Conservation (phyloP, 2,888 invertebrate species). For the Eudemis profundana region DNA sequence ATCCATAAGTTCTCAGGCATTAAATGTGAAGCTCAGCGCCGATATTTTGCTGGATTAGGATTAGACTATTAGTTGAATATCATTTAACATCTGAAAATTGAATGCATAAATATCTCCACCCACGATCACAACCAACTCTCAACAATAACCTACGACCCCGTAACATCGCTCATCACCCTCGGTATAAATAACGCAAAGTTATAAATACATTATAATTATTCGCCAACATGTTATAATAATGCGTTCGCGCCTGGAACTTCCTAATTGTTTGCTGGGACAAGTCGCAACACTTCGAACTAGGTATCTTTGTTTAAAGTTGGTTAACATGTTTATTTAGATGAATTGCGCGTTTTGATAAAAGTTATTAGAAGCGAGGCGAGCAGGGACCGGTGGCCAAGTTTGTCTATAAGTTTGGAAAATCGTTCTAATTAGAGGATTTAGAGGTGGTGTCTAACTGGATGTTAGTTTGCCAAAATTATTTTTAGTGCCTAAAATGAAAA, state of each 20-base stretch:
- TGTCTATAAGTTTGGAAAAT: background rate
- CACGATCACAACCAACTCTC: no score
- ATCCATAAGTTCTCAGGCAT: no score
- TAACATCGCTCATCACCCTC: background rate
- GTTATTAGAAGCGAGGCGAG: background rate
- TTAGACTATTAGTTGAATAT: no score
- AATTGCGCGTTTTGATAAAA: background rate
- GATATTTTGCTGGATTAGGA: no score
- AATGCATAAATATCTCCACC: no score
- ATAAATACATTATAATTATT: conserved; percentile 17
- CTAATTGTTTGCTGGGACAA: conserved; percentile 10
- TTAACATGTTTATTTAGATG: background rate
- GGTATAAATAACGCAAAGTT: conserved; percentile 16
- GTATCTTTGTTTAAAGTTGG: background rate
- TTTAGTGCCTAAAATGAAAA: no score
- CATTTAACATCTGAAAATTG: no score
- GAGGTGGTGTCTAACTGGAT: no score
- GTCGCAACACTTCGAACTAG: background rate
- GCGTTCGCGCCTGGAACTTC: background rate
- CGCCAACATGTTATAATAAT: conserved; percentile 14
- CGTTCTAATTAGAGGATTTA: background rate
- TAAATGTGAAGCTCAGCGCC: no score
- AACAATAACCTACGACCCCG: no score
- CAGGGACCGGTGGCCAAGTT: no score
- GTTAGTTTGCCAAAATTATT: no score